A percentile compares a stretch with the other conserved stretches of the same genome.
These are phyloP conservation scores for Diabrotica undecimpunctata DNA, from an alignment of 1,140 invertebrate species.

Conservation along the genomic window DNA sequence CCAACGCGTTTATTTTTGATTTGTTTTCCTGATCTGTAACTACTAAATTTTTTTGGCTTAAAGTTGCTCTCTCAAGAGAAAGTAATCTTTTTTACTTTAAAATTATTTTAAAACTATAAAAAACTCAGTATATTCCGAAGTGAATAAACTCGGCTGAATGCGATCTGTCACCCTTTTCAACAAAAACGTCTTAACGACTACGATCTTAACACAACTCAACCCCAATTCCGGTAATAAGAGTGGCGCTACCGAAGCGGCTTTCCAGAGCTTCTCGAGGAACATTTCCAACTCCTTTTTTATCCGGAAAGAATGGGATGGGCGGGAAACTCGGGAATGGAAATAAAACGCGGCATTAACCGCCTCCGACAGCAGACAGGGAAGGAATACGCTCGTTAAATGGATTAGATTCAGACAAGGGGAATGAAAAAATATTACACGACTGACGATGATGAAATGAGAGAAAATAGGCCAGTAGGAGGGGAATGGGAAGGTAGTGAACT, in stretches of 20 bases:
- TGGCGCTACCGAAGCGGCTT: background rate
- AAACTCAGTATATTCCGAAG: too few relatives aligned
- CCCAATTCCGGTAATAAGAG: constrained; percentile 1
- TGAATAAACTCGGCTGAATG: too few relatives aligned
- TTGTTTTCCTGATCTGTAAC: too few relatives aligned
- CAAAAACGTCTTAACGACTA: too few relatives aligned
- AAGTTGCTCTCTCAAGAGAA: too few relatives aligned
- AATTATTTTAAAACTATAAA: too few relatives aligned
- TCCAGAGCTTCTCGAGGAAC: background rate
- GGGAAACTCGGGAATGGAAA: constrained; percentile 32
- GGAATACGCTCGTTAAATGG: constrained; percentile 33
- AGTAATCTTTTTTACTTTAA: too few relatives aligned
- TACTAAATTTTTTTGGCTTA: too few relatives aligned
- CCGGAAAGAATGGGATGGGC: constrained; percentile 19
- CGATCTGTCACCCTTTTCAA: too few relatives aligned
- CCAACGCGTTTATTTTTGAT: too few relatives aligned
- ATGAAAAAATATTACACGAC: constrained; percentile 39
- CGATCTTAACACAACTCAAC: too few relatives aligned
- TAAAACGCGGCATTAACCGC: constrained; percentile 37
- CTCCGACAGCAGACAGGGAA: constrained; percentile 31
- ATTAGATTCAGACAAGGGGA: constrained; percentile 38
- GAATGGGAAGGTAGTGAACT: too few relatives aligned
- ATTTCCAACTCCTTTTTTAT: constrained; percentile 24
- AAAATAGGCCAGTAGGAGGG: constrained; percentile 1
- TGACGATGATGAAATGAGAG: constrained; percentile 36